phyloP scores from a whole-genome alignment of 2,113 vertebrate genomes.

The Engraulis encrasicolus region DNA sequence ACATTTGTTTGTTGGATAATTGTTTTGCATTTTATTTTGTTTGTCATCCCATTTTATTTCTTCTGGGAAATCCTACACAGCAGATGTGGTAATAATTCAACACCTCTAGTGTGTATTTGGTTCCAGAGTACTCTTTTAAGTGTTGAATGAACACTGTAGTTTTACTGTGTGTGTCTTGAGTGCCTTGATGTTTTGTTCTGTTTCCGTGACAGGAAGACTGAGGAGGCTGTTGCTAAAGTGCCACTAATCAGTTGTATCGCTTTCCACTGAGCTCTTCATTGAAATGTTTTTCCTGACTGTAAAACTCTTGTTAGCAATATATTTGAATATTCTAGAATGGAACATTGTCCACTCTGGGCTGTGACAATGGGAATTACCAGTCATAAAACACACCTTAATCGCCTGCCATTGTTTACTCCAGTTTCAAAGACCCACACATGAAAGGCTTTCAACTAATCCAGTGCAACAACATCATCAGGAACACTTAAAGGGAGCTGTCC shows the following conservation, averaged over 20 bases:
- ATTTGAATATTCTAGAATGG: not conserved
- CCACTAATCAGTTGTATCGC: not conserved
- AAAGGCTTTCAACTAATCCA: not conserved
- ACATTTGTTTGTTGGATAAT: too few species aligned
- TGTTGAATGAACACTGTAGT: too few species aligned
- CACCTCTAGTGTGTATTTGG: too few species aligned
- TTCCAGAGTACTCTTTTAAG: too few species aligned
- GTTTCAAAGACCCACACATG: not conserved
- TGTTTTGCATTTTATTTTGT: not conserved
- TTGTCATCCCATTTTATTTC: not conserved
- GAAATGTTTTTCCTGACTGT: not conserved
- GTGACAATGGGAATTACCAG: not conserved
- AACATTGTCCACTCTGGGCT: not conserved
- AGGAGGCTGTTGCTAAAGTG: not conserved
- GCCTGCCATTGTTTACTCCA: not conserved
- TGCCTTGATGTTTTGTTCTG: too few species aligned
- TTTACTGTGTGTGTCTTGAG: too few species aligned
- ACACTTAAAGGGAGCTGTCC: slow-evolving; percentile 40
- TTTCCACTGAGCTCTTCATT: not conserved
- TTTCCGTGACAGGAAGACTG: not conserved
- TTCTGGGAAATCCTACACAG: not conserved
- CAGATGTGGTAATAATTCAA: too few species aligned
- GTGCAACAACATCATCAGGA: slow-evolving; percentile 45
- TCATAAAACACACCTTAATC: not conserved
- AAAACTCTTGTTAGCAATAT: not conserved